Conservation (phyloP, 2,797 vertebrate genomes). For the Gallirallus australis region DNA sequence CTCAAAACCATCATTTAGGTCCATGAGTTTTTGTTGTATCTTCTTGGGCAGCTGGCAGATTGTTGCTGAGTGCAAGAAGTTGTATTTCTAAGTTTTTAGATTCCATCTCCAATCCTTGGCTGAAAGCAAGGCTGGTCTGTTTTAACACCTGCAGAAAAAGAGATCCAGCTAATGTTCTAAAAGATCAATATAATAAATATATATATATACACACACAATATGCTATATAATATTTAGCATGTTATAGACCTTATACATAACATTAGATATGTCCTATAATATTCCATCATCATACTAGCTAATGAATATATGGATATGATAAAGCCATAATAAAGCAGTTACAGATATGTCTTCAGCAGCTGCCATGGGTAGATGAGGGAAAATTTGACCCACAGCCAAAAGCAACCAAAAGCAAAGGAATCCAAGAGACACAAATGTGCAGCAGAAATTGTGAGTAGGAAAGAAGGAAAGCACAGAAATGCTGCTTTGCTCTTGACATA, state of each 20-base stretch:
- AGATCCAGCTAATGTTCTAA: not conserved
- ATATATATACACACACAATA: not conserved
- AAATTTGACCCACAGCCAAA: not conserved
- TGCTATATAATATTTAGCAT: not conserved
- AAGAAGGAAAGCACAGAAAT: not conserved
- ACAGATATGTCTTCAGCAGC: not conserved
- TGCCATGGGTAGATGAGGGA: not conserved
- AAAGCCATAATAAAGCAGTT: not conserved
- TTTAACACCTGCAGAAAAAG: not conserved
- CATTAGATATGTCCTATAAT: too few species aligned
- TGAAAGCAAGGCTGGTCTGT: not conserved
- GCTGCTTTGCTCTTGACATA: not conserved
- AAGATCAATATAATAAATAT: not conserved
- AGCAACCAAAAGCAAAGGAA: not conserved
- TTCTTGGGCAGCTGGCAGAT: not conserved
- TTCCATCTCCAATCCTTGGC: not conserved
- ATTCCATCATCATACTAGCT: not conserved
- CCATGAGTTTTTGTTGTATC: not conserved
- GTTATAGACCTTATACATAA: too few species aligned
- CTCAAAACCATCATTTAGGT: not conserved
- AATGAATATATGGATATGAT: not conserved
- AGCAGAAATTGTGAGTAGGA: not conserved
- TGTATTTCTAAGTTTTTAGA: not conserved
- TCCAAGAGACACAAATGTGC: not conserved
- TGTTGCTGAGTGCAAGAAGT: not conserved